A percentile compares a stretch with the other conserved stretches of the same genome.
Evolutionary conservation across 2,113 vertebrate species (phyloP).

Genomic region (Ophiodon elongatus): DNA sequence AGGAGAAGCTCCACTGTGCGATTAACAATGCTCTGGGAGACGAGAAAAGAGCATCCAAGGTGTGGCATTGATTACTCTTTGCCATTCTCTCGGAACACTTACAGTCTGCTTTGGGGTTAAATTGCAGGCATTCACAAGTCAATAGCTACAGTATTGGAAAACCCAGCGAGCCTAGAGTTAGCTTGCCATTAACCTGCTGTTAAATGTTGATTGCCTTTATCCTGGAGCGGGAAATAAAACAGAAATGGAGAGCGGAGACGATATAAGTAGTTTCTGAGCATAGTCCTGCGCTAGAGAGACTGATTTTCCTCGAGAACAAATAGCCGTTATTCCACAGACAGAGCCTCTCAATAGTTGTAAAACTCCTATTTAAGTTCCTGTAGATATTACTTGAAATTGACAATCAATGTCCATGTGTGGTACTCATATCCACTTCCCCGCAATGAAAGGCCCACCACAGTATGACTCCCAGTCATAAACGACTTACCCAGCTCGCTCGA

Average conservation of each 20-base stretch:
- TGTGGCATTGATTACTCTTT: conserved; percentile 74
- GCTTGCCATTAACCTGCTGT: conserved; percentile 57
- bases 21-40: conserved; percentile 55
- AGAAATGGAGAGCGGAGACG: conserved; percentile 15
- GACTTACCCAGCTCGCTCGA: not conserved
- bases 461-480: conserved; percentile 18
- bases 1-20: conserved; percentile 37
- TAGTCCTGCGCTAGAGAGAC: not conserved
- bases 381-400: conserved; percentile 1
- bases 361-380: conserved; percentile 1
- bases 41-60: conserved; percentile 52
- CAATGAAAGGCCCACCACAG: not conserved
- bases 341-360: not conserved
- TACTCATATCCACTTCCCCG: not conserved
- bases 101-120: conserved; percentile 56
- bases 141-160: conserved; percentile 62
- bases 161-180: conserved; percentile 40
- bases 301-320: conserved; percentile 11
- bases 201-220: conserved; percentile 63
- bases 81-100: conserved; percentile 30
- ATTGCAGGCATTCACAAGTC: conserved; percentile 75
- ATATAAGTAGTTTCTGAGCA: conserved; percentile 25
- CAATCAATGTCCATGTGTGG: conserved; percentile 8
- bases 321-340: not conserved
- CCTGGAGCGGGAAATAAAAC: conserved; percentile 38